Percentiles rank a stretch among this genome's conserved stretches.
phyloP scores from a whole-genome alignment of 2,888 invertebrate species.

The Synergus laeviventris region DNA sequence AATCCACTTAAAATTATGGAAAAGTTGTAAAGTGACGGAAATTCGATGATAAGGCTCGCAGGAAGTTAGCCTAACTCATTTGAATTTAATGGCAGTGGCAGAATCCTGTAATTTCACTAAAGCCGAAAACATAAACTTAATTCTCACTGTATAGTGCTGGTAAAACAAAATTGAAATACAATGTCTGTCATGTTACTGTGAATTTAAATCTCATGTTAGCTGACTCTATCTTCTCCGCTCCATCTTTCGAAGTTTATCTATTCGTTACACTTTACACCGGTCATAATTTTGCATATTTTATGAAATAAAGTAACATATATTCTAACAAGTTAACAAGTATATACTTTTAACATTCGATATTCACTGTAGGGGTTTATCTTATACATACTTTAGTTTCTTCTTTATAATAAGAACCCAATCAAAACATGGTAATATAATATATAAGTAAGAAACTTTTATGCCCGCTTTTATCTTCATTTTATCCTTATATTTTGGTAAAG shows the following conservation, averaged over 20 bases:
- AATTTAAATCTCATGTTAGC: constrained; percentile 8
- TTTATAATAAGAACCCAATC: neutral
- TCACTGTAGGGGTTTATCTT: neutral
- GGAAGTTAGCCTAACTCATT: constrained; percentile 36
- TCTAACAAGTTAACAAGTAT: neutral
- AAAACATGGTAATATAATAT: neutral
- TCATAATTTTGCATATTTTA: constrained; percentile 1
- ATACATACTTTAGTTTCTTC: no score
- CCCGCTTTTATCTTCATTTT: neutral
- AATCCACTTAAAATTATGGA: neutral
- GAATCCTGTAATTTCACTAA: neutral
- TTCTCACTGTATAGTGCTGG: neutral
- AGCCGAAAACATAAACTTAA: constrained; percentile 11
- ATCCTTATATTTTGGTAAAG: neutral
- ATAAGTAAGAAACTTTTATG: neutral
- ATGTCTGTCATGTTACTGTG: constrained; percentile 9
- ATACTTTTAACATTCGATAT: neutral
- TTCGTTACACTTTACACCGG: neutral
- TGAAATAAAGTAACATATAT: neutral
- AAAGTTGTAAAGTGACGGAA: constrained; percentile 30
- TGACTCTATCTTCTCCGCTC: constrained; percentile 13
- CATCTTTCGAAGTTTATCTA: neutral
- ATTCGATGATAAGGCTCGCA: constrained; percentile 13
- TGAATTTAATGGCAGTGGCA: constrained; percentile 34
- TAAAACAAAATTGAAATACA: neutral